Evolutionary conservation across 1,140 invertebrate genomes (phyloP).

Genomic region (Augochlora pura): DNA sequence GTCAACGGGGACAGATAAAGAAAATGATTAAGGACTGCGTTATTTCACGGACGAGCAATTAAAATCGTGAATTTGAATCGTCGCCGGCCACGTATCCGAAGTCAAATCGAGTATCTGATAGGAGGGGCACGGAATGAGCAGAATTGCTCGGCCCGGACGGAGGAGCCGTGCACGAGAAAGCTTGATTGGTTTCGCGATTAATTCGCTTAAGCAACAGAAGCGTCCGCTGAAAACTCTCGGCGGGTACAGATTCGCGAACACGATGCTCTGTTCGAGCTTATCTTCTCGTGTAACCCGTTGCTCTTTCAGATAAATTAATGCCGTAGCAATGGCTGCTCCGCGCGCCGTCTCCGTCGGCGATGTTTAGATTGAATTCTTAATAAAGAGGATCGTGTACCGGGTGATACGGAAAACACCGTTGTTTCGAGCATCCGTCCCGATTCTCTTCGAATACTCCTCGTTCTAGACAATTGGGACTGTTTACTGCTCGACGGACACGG

Average conservation of each 20-base stretch:
- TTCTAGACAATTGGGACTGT: too few relatives aligned
- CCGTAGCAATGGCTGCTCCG: slow-evolving; percentile 13
- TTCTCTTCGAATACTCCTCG: too few relatives aligned
- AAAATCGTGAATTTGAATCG: slow-evolving; percentile 42
- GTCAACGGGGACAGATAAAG: too few relatives aligned
- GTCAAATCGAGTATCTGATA: slow-evolving; percentile 2
- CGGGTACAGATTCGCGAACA: slow-evolving; percentile 38
- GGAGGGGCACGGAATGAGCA: neutral
- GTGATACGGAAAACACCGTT: neutral
- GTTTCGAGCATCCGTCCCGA: neutral
- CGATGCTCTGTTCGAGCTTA: slow-evolving; percentile 27
- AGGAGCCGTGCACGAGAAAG: slow-evolving; percentile 32
- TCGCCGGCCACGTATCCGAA: neutral
- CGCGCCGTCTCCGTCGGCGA: neutral
- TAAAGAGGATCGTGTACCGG: neutral
- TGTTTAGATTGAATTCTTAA: slow-evolving; percentile 30
- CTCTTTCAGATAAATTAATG: slow-evolving; percentile 38
- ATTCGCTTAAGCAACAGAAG: slow-evolving; percentile 43
- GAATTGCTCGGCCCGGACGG: slow-evolving; percentile 9
- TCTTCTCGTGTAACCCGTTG: slow-evolving; percentile 19
- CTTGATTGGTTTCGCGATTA: slow-evolving; percentile 44
- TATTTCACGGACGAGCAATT: slow-evolving; percentile 18
- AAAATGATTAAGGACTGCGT: too few relatives aligned
- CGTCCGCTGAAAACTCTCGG: slow-evolving; percentile 35
- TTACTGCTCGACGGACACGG: too few relatives aligned